phyloP scores from a whole-genome alignment of 2,888 invertebrate species.

The Bimastos eiseni region DNA sequence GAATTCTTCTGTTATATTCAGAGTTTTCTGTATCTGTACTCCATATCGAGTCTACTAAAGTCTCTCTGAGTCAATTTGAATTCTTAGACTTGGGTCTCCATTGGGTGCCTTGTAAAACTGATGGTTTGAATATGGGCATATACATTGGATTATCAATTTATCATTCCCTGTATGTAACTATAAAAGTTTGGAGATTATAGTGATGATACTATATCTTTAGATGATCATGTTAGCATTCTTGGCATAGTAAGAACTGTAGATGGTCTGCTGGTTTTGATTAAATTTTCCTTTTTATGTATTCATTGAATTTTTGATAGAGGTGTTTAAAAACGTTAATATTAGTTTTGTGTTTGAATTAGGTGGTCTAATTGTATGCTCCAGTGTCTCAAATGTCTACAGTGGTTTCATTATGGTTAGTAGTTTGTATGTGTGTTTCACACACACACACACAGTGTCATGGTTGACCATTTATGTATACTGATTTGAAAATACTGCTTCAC shows the following conservation, averaged over 20 bases:
- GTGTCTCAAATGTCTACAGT: constrained; percentile 21
- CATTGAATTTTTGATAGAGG: background rate
- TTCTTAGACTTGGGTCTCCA: too few relatives aligned
- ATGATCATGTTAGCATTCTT: background rate
- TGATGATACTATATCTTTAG: background rate
- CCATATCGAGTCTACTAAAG: too few relatives aligned
- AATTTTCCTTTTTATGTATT: background rate
- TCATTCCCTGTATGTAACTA: background rate
- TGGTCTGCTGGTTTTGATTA: background rate
- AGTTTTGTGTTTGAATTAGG: background rate
- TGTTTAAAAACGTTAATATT: background rate
- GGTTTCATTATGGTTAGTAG: constrained; percentile 24
- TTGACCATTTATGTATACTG: background rate
- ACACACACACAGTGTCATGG: background rate
- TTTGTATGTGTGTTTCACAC: background rate
- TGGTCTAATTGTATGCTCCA: constrained; percentile 20
- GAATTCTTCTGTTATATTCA: too few relatives aligned
- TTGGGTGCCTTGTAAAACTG: too few relatives aligned
- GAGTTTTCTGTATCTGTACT: too few relatives aligned
- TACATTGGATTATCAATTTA: background rate
- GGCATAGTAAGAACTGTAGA: background rate
- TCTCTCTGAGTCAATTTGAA: too few relatives aligned
- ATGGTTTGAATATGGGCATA: too few relatives aligned
- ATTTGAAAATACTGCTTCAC: background rate
- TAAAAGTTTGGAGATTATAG: background rate